Base-by-base conservation (phyloP, 2,888 invertebrate genomes). In the Itoplectis maculator region DNA sequence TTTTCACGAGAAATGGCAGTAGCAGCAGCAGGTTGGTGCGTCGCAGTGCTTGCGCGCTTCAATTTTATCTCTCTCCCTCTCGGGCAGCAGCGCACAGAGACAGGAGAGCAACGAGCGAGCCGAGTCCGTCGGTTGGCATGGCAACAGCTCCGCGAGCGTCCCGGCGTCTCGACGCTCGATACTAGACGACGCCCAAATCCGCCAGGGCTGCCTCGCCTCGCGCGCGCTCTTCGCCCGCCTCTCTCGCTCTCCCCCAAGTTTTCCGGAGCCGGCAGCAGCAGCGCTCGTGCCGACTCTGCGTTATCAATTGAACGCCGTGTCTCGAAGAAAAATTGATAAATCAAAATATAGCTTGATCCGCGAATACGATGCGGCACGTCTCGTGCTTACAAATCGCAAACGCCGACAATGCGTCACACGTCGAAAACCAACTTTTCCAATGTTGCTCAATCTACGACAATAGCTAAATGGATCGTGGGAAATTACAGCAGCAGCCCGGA, bases 91-190 rank as follows among this genome's bases (percentile, higher is more conserved):
- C 8, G 7, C 5, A 23, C 45, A 65, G 49, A 68, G 9, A 47
- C 47, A 77, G 77, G 88, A 90, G 87, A 89, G 87, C 87, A 65
- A 87, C 89, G 88, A 88, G 87, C 87, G 87, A 89, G 86, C 89
- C 85, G 89, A 90, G 90, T 91, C 88, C 88, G 92, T 90, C 91
- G 92, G 92, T 92, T 89, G 92, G 89, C 92, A 92, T 92, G 92
- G 92, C 89, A 92, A 92, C 92, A 91, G 91, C 91, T 92, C 89
- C 86, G 88, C 88, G 87, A 88, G 91, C 92, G 91, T 91, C 91
- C 92, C 92, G 92, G 92, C 91, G 89, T 91, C 91, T 88, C 89
- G 89, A 88, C 92, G 92, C 91, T 92, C 92, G 91, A 92, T 92
- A 92, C 91, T 91, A 91, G 92, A 92, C 91, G 90, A 91, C 92